Conservation (phyloP, 2,888 invertebrate genomes). For the Nemotelus pantherinus region DNA sequence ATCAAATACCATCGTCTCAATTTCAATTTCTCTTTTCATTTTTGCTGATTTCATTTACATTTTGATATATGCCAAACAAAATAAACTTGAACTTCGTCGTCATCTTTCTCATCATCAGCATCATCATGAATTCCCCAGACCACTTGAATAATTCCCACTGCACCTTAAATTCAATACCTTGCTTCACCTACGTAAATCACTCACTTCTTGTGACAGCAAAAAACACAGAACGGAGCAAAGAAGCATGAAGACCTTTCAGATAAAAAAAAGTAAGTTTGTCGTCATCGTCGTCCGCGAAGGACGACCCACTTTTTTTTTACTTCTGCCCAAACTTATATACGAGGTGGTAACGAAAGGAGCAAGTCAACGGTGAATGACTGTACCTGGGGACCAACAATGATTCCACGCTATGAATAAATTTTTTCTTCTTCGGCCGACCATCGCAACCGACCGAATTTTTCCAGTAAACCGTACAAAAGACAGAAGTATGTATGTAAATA, state of each 20-base stretch:
- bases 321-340: conserved; percentile 9
- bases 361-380: conserved; percentile 33
- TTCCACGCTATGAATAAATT: conserved; percentile 46
- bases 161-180: conserved; percentile 37
- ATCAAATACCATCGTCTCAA: conserved; percentile 7
- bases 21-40: conserved; percentile 9
- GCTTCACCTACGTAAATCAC: conserved; percentile 37
- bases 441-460: conserved; percentile 18
- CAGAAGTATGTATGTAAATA: background rate
- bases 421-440: conserved; percentile 39
- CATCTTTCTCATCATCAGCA: background rate
- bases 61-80: conserved; percentile 19
- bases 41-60: conserved; percentile 32
- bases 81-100: conserved; percentile 36
- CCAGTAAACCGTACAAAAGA: conserved; percentile 3
- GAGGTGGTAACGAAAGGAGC: conserved; percentile 19
- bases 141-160: conserved; percentile 34
- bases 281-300: background rate
- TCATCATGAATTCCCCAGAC: background rate
- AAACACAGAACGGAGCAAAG: conserved; percentile 6
- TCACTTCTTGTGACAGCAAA: conserved; percentile 9
- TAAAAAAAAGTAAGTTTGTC: conserved; percentile 35
- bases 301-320: conserved; percentile 17
- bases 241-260: conserved; percentile 21
- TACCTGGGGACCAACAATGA: conserved; percentile 45